Evolutionary conservation across 2,113 vertebrate species (phyloP), one percentile per base, ranked within the genome.

Genomic region (Reinhardtius hippoglossoides): DNA sequence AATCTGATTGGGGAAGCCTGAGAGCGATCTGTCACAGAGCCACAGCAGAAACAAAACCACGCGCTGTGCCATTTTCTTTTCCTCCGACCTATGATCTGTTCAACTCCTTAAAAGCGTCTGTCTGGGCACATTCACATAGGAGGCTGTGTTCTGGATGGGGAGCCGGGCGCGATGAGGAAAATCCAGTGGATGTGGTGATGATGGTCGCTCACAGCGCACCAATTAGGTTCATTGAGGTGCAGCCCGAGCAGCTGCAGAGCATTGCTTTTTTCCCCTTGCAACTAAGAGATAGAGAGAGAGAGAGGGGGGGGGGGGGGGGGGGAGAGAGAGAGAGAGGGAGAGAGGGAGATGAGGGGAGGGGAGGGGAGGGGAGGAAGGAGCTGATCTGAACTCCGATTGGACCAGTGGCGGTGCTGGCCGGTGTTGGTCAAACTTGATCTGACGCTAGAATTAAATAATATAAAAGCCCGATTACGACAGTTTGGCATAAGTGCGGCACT

Each of bases 1-100:
- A 84, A 98, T 98, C 95, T 97, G 98, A 93, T 97, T 98, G 62
- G 98, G 98, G 90, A 99, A 97, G 80, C 96, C 98, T 56, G 95
- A 96, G 81, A 92, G 92, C 72, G 96, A 95, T 89, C 92, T 93
- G 76, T 95, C 95, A 87, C 95, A 93, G 89, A 98, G 93, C 95
- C 95, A 96, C 88, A 96, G 94, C 85, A 98, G 91, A 83, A 97
- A 83, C 88, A 96, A 91, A 93, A 97, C 83, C 92, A 93, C 83
- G 91, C 89, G 94, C 81, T 95, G 96, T 95, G 96, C 96, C 97
- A 98, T 99, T 94, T 96, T 96, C 94, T 18, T 9, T 42, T 2
- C 46, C 46, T 89, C 92, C 94, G 93, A 93, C 93, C 90, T 92
- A 84, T 50, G 7, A n/a, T 94, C 85, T 85, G 83, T 95, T 95